A percentile compares a stretch with the other conserved stretches of the same genome.
These are phyloP conservation scores for Trichonephila inaurata DNA, from an alignment of 1,140 invertebrate genomes.

Conservation along the genomic window DNA sequence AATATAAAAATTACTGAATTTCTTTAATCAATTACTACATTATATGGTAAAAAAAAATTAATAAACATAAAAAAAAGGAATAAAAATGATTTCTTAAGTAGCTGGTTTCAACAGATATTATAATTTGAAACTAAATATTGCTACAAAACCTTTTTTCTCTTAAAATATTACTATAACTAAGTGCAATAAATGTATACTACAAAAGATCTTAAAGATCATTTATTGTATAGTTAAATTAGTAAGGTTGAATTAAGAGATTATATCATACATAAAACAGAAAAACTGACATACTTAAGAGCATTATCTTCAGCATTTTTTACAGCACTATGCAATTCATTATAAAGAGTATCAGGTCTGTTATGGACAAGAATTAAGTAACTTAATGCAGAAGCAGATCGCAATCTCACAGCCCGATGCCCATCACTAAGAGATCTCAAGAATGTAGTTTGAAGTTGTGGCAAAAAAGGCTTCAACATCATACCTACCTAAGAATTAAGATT, in stretches of 20 bases:
- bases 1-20: too few species aligned
- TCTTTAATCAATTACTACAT: too few species aligned
- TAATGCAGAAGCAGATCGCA: constrained; percentile 93
- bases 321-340: constrained; percentile 93
- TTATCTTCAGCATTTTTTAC: constrained; percentile 91
- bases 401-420: constrained; percentile 90
- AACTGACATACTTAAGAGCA: constrained; percentile 85
- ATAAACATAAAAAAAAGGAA: too few species aligned
- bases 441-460: constrained; percentile 98
- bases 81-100: too few species aligned
- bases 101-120: too few species aligned
- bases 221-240: too few species aligned
- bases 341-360: constrained; percentile 90
- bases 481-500: constrained; percentile 85
- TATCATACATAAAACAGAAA: constrained; percentile 58
- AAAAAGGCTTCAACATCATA: constrained; percentile 96
- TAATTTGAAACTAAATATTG: too few species aligned
- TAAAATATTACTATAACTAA: too few species aligned
- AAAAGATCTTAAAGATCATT: too few species aligned
- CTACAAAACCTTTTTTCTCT: too few species aligned
- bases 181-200: too few species aligned
- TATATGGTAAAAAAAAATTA: too few species aligned
- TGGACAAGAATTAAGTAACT: constrained; percentile 95
- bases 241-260: neutral
- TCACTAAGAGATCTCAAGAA: constrained; percentile 97